Evolutionary conservation across 1,140 invertebrate genomes (phyloP).

Genomic region (Aphidius ervi): DNA sequence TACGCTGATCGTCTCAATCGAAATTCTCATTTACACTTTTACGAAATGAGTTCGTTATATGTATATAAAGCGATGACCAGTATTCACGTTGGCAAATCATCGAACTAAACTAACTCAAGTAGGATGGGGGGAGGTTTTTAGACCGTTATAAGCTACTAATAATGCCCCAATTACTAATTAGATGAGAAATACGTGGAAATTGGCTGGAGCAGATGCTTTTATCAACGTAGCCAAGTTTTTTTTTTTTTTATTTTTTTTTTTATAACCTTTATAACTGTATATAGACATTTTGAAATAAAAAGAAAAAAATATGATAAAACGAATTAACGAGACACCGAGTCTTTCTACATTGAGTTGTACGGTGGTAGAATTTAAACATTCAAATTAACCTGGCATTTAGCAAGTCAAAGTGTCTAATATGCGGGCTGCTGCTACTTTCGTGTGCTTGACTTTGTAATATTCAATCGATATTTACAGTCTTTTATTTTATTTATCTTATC

Average conservation of each 20-base stretch:
- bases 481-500: background rate
- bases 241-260: background rate
- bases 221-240: background rate
- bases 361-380: constrained; percentile 48
- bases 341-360: constrained; percentile 49
- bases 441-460: constrained; percentile 34
- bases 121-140: too few relatives aligned
- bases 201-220: constrained; percentile 9
- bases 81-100: background rate
- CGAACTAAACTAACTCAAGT: constrained; percentile 6
- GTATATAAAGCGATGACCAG: background rate
- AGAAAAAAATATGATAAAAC: constrained; percentile 28
- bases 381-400: constrained; percentile 48
- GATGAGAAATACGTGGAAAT: constrained; percentile 23
- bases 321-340: constrained; percentile 42
- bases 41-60: background rate
- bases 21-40: constrained; percentile 24
- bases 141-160: constrained; percentile 16
- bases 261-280: background rate
- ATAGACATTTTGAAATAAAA: background rate
- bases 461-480: constrained; percentile 39
- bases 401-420: constrained; percentile 48
- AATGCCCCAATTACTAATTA: constrained; percentile 25
- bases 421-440: constrained; percentile 25
- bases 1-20: constrained; percentile 17